phyloP scores from a whole-genome alignment of 2,888 invertebrate genomes.

The Erebia epiphron region DNA sequence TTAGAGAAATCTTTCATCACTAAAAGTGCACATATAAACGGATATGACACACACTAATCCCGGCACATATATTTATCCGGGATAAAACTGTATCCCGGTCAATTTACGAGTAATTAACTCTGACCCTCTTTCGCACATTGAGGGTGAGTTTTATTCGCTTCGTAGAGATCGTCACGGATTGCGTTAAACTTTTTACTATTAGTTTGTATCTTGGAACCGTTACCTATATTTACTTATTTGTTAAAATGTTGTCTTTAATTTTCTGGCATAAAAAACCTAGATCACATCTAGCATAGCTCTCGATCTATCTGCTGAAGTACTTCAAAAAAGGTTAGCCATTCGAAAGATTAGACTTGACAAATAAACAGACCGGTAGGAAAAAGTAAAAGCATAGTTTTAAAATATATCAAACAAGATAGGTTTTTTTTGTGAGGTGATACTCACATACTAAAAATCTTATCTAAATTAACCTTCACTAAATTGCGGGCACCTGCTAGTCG shows the following conservation, averaged over 20 bases:
- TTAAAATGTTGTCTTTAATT: too few species aligned
- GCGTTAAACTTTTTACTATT: conserved; percentile 68
- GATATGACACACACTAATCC: conserved; percentile 66
- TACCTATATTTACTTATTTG: conserved; percentile 20
- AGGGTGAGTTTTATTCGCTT: conserved; percentile 77
- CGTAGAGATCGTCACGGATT: conserved; percentile 66
- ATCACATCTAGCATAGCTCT: too few species aligned
- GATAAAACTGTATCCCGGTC: conserved; percentile 76
- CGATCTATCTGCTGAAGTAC: too few species aligned
- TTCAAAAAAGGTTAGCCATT: too few species aligned
- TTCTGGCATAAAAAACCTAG: too few species aligned
- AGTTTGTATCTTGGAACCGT: conserved; percentile 64
- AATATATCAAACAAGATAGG: too few species aligned
- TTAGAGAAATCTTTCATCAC: conserved; percentile 25
- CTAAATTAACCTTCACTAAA: conserved; percentile 5
- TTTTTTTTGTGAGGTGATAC: too few species aligned
- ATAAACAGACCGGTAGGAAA: too few species aligned
- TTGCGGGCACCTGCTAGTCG: conserved; percentile 21
- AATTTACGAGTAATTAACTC: conserved; percentile 82
- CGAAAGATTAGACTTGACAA: too few species aligned
- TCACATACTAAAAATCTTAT: neutral
- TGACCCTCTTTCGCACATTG: conserved; percentile 74
- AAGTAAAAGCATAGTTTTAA: too few species aligned
- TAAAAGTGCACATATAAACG: conserved; percentile 49
- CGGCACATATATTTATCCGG: conserved; percentile 63